Evolutionary conservation across 2,888 invertebrate genomes (phyloP).

Genomic region (Margaritifera margaritifera): DNA sequence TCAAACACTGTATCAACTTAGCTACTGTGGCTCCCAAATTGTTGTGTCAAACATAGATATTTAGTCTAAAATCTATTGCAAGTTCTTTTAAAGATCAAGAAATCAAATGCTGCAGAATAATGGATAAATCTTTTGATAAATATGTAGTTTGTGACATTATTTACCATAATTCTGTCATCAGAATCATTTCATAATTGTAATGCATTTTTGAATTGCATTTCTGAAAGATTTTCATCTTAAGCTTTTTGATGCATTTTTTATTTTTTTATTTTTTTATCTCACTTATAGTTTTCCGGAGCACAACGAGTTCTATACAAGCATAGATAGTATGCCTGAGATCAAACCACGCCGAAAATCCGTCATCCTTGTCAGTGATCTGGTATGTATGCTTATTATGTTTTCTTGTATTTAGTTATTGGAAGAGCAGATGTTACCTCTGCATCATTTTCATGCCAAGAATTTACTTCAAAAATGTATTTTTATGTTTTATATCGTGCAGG

Average conservation of each 20-base stretch:
- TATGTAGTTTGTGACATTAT: no score
- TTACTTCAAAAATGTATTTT: background rate
- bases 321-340: conserved; percentile 99
- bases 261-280: conserved; percentile 1
- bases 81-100: no score
- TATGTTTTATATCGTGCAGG: background rate
- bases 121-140: no score
- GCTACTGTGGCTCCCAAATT: no score
- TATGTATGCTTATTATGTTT: conserved; percentile 77
- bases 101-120: no score
- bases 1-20: no score
- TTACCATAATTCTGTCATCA: no score
- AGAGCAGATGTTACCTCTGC: background rate
- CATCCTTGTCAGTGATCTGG: conserved; percentile 98
- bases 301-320: conserved; percentile 99
- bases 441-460: conserved; percentile 1
- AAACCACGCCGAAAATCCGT: conserved; percentile 97
- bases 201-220: no score
- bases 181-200: no score
- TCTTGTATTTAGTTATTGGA: conserved; percentile 10
- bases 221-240: background rate
- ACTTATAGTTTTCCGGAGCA: conserved; percentile 84
- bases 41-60: no score
- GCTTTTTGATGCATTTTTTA: background rate
- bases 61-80: no score